Conservation (phyloP, 2,113 vertebrate species). For the Pterophyllum scalare region DNA sequence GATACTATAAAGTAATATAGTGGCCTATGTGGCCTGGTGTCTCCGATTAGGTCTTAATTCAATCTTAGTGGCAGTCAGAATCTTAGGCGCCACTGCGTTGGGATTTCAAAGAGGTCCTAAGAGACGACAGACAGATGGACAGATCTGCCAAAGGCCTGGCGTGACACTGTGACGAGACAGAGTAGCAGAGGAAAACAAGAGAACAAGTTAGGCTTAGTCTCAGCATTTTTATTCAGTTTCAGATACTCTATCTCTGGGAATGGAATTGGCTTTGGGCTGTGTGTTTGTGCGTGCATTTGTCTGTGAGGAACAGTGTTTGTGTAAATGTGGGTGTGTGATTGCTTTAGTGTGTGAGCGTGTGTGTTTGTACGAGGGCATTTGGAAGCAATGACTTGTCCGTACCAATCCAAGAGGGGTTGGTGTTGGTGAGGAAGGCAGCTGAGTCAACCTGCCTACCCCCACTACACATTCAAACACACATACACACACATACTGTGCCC, state of each 20-base stretch:
- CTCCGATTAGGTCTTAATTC: conserved; percentile 78
- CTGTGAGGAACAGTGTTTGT: conserved; percentile 24
- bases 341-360: conserved; percentile 9
- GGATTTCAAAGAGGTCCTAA: conserved; percentile 69
- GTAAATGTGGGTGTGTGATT: conserved; percentile 11
- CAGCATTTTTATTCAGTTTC: conserved; percentile 48
- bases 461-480: conserved; percentile 37
- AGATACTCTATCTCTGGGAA: conserved; percentile 55
- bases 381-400: conserved; percentile 80
- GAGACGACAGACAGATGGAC: conserved; percentile 60
- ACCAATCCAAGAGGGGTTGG: conserved; percentile 78
- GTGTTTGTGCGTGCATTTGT: conserved; percentile 43
- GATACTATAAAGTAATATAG: conserved; percentile 68
- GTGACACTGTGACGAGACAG: conserved; percentile 58
- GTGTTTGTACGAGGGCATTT: conserved; percentile 65
- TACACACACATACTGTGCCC: conserved; percentile 65
- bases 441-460: conserved; percentile 82
- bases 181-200: conserved; percentile 47
- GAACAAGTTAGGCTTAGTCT: conserved; percentile 62
- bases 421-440: conserved; percentile 84
- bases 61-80: conserved; percentile 75
- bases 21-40: conserved; percentile 67
- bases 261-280: conserved; percentile 48
- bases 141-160: conserved; percentile 68
- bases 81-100: conserved; percentile 74